Conservation (phyloP, 2,888 invertebrate species). For the Crematogaster levior region DNA sequence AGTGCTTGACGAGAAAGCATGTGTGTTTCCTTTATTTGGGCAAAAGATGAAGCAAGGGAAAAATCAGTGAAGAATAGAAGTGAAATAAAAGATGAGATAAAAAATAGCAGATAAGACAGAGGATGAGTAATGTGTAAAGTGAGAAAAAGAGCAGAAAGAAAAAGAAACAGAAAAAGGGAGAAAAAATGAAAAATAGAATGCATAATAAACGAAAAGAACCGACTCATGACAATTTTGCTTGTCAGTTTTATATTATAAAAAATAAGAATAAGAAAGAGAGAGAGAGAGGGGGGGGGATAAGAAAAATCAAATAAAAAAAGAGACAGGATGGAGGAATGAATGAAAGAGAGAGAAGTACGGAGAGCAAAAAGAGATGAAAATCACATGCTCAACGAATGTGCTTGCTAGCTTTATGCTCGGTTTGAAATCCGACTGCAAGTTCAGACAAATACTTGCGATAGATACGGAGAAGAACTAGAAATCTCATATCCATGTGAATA, state of each 20-base stretch:
- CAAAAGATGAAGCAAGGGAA: background rate
- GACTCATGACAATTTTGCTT: background rate
- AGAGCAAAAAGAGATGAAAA: slow-evolving; percentile 25
- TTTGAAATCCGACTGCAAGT: slow-evolving; percentile 39
- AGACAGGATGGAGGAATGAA: background rate
- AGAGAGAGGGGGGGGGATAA: background rate
- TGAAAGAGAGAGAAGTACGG: background rate
- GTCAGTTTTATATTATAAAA: slow-evolving; percentile 41
- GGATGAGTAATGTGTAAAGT: slow-evolving; percentile 1
- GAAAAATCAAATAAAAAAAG: background rate
- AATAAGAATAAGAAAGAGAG: background rate
- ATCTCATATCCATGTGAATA: slow-evolving; percentile 45
- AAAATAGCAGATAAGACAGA: slow-evolving; percentile 15
- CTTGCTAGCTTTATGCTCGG: slow-evolving; percentile 21
- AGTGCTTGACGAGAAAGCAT: background rate
- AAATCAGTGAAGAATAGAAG: slow-evolving; percentile 23
- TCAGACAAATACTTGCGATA: slow-evolving; percentile 37
- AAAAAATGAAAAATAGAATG: slow-evolving; percentile 2
- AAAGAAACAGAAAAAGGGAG: slow-evolving; percentile 3
- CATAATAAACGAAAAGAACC: background rate
- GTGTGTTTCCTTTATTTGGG: slow-evolving; percentile 23
- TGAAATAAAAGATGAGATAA: slow-evolving; percentile 1
- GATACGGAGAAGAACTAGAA: slow-evolving; percentile 29
- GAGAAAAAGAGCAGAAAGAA: background rate
- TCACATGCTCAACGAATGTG: slow-evolving; percentile 49